A percentile compares a stretch with the other conserved stretches of the same genome.
These are phyloP conservation scores for Callitettix versicolor DNA, from an alignment of 1,140 invertebrate genomes.

Conservation along the genomic window DNA sequence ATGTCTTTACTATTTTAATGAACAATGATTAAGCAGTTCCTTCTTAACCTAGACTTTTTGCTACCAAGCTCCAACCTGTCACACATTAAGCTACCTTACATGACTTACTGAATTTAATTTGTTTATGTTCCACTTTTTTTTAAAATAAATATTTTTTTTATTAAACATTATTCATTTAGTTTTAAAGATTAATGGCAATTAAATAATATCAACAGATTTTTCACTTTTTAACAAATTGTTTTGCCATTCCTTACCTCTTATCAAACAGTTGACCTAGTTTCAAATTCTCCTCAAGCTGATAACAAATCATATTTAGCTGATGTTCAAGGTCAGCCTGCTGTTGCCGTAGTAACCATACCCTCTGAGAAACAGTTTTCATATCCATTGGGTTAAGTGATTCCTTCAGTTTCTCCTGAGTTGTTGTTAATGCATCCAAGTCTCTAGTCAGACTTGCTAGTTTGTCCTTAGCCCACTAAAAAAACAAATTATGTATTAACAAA, in stretches of 20 bases:
- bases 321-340: conserved; percentile 70
- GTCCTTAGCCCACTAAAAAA: conserved; percentile 10
- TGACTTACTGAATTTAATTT: no score
- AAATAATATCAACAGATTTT: not conserved
- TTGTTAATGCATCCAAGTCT: conserved; percentile 42
- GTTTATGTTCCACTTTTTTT: no score
- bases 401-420: conserved; percentile 69
- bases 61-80: no score
- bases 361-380: conserved; percentile 67
- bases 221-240: no score
- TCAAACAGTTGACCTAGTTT: conserved; percentile 62
- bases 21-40: no score
- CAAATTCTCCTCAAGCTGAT: conserved; percentile 61
- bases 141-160: not conserved
- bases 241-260: conserved; percentile 38
- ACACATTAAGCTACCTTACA: no score
- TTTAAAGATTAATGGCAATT: not conserved
- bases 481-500: not conserved
- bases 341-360: conserved; percentile 61
- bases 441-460: conserved; percentile 7
- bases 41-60: no score
- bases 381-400: conserved; percentile 79
- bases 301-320: conserved; percentile 58
- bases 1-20: no score
- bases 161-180: not conserved